A percentile compares a stretch with the other conserved stretches of the same genome.
Conservation (phyloP, 2,113 vertebrate species). For the Neogobius melanostomus region DNA sequence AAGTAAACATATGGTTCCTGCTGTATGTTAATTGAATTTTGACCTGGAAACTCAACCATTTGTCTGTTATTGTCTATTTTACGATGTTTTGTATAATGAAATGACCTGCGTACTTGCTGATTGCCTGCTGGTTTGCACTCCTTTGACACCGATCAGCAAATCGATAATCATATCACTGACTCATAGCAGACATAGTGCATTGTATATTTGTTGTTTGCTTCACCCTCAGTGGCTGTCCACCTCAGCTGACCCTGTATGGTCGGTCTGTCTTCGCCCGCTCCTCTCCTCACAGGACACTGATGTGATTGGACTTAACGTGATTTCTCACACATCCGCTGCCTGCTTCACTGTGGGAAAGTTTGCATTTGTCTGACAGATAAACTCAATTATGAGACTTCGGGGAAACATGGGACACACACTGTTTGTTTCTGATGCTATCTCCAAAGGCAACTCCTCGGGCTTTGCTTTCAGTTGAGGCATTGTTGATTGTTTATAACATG, state of each 20-base stretch:
- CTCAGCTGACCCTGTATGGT: slow-evolving; percentile 8
- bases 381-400: slow-evolving; percentile 5
- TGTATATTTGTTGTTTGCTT: too few relatives aligned
- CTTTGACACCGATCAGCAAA: too few relatives aligned
- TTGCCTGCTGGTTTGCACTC: too few relatives aligned
- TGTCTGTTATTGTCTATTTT: too few relatives aligned
- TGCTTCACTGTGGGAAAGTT: slow-evolving; percentile 33
- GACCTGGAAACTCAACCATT: too few relatives aligned
- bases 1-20: too few relatives aligned
- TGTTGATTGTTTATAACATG: not conserved
- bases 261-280: not conserved
- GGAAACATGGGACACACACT: not conserved
- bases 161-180: too few relatives aligned
- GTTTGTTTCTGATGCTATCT: slow-evolving; percentile 32
- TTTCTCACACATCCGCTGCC: slow-evolving; percentile 29
- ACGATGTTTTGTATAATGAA: too few relatives aligned
- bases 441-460: not conserved
- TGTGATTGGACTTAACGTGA: slow-evolving; percentile 25
- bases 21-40: too few relatives aligned
- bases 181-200: too few relatives aligned
- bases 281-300: slow-evolving; percentile 6
- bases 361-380: slow-evolving; percentile 20
- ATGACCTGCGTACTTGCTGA: too few relatives aligned
- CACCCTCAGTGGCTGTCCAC: too few relatives aligned
- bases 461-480: not conserved